A percentile compares a stretch with the other conserved stretches of the same genome.
Evolutionary conservation across 1,140 invertebrate species (phyloP).

Genomic region (Eurytemora carolleeae): DNA sequence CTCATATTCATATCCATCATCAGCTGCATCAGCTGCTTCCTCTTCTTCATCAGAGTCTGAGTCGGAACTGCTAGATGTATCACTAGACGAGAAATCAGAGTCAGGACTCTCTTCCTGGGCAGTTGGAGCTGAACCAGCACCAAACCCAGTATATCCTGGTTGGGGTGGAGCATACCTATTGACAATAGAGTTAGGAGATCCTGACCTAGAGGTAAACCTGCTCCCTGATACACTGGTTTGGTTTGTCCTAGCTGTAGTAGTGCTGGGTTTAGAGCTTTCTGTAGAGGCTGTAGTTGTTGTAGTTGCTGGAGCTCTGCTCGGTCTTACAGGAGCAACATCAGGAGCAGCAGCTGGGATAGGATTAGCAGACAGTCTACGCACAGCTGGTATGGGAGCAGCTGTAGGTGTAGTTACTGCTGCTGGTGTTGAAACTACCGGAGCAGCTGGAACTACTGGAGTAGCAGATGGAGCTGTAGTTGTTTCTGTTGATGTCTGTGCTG

Average conservation of each 20-base stretch:
- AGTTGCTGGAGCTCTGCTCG: background rate
- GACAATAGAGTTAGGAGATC: background rate
- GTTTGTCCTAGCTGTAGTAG: background rate
- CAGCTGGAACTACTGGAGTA: slow-evolving; percentile 14
- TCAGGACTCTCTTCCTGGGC: background rate
- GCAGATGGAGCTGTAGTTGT: slow-evolving; percentile 13
- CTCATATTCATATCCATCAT: slow-evolving; percentile 13
- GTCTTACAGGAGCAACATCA: background rate
- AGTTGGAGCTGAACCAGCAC: background rate
- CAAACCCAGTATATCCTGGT: background rate
- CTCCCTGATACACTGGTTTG: background rate
- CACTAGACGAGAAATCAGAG: background rate
- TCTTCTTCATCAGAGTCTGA: background rate
- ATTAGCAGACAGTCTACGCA: slow-evolving; percentile 16
- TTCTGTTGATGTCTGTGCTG: slow-evolving; percentile 22
- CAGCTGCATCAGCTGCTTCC: background rate
- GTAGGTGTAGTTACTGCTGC: slow-evolving; percentile 16
- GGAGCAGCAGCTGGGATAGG: slow-evolving; percentile 14
- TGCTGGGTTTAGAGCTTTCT: background rate
- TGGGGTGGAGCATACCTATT: background rate
- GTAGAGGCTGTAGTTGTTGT: background rate
- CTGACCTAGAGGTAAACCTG: background rate
- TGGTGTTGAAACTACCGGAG: slow-evolving; percentile 15
- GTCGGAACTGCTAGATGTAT: too few species aligned
- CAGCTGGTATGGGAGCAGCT: slow-evolving; percentile 24